Conservation (phyloP, 2,113 vertebrate species). For the Corvus cornix region DNA sequence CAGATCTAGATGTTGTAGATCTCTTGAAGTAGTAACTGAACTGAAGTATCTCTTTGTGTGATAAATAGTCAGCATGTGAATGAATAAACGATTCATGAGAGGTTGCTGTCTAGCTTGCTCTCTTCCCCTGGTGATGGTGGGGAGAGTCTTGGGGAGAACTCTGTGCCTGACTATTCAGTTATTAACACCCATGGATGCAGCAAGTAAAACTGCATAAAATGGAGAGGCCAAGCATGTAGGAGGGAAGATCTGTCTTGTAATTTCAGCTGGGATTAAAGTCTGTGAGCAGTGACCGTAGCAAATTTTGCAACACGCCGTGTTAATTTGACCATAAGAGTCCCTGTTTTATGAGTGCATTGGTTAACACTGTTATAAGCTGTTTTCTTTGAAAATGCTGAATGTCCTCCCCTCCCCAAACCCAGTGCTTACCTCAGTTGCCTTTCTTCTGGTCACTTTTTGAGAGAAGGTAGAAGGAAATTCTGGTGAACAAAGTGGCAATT, state of each 20-base stretch:
- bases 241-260: neutral
- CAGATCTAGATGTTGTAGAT: neutral
- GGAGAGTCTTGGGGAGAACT: neutral
- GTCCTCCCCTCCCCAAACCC: rapidly evolving
- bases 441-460: neutral
- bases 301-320: neutral
- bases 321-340: neutral
- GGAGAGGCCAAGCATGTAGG: neutral
- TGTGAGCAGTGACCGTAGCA: neutral
- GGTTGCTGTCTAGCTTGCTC: neutral
- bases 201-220: neutral
- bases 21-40: neutral
- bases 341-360: neutral
- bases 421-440: neutral
- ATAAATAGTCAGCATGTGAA: neutral
- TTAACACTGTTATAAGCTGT: neutral
- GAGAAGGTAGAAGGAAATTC: neutral
- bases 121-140: neutral
- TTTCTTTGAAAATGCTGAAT: neutral
- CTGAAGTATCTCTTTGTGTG: neutral
- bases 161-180: neutral
- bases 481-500: neutral
- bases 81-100: neutral
- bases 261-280: neutral
- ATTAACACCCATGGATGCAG: neutral